phyloP scores from a whole-genome alignment of 2,888 invertebrate genomes.

The Xanthia icteritia region DNA sequence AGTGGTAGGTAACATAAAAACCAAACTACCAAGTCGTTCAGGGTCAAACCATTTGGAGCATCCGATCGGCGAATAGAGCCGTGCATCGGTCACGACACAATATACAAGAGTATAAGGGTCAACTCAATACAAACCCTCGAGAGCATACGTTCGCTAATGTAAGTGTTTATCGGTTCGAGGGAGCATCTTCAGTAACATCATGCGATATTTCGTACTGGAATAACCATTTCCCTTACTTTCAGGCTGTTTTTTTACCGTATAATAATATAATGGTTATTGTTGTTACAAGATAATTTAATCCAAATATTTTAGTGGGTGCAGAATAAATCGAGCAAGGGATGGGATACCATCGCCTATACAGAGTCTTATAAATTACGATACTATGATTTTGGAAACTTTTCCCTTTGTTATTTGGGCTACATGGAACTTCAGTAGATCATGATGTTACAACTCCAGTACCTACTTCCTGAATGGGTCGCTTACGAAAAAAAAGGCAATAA shows the following conservation, averaged over 20 bases:
- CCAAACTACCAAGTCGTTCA: constrained; percentile 21
- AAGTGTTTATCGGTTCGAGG: constrained; percentile 47
- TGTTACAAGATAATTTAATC: neutral
- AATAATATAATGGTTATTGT: neutral
- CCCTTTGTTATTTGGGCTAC: neutral
- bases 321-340: neutral
- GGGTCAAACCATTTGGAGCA: constrained; percentile 28
- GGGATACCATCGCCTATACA: too few species aligned
- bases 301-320: neutral
- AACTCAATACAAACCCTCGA: constrained; percentile 51
- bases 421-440: neutral
- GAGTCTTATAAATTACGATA: neutral
- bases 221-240: constrained; percentile 15
- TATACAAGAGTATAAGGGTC: constrained; percentile 54
- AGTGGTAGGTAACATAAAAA: neutral
- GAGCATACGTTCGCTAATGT: constrained; percentile 54
- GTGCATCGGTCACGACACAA: constrained; percentile 48
- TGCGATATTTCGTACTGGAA: constrained; percentile 29
- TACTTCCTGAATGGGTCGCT: neutral
- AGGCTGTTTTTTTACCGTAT: constrained; percentile 1
- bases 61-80: constrained; percentile 34
- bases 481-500: constrained; percentile 13
- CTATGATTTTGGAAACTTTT: neutral
- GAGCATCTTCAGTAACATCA: constrained; percentile 24
- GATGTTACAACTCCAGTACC: neutral